phyloP scores from a whole-genome alignment of 2,113 vertebrate species.

The Orthochromis malagaraziensis region DNA sequence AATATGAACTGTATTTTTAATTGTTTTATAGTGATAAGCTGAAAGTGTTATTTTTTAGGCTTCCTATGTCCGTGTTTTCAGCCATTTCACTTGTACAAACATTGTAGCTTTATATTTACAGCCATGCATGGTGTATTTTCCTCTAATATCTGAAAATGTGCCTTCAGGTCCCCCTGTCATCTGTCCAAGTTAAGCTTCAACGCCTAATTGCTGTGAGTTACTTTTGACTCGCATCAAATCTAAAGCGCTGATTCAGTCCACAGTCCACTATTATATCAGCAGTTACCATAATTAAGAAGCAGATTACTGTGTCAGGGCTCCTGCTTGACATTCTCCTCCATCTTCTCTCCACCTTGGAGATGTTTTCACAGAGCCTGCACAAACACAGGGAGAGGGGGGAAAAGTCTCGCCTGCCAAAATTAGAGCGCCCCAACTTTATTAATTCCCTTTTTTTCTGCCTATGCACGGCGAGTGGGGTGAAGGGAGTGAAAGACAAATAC shows the following conservation, averaged over 20 bases:
- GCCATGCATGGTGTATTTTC: not conserved
- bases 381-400: conserved; percentile 62
- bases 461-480: not conserved
- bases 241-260: not conserved
- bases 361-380: conserved; percentile 77
- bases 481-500: conserved; percentile 55
- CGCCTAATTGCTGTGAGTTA: not conserved
- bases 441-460: not conserved
- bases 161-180: not conserved
- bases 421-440: conserved; percentile 41
- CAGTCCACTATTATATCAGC: not conserved
- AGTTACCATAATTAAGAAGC: conserved; percentile 48
- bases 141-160: not conserved
- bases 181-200: not conserved
- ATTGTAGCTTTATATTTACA: not conserved
- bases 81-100: not conserved
- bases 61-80: not conserved
- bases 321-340: conserved; percentile 21
- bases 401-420: conserved; percentile 45
- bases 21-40: not conserved
- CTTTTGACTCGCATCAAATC: not conserved
- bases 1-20: not conserved
- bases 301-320: not conserved
- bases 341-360: conserved; percentile 23
- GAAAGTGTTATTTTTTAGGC: not conserved